A percentile compares a stretch with the other conserved stretches of the same genome.
These are phyloP conservation scores for Andricus grossulariae DNA, from an alignment of 1,140 invertebrate species.

Conservation along the genomic window DNA sequence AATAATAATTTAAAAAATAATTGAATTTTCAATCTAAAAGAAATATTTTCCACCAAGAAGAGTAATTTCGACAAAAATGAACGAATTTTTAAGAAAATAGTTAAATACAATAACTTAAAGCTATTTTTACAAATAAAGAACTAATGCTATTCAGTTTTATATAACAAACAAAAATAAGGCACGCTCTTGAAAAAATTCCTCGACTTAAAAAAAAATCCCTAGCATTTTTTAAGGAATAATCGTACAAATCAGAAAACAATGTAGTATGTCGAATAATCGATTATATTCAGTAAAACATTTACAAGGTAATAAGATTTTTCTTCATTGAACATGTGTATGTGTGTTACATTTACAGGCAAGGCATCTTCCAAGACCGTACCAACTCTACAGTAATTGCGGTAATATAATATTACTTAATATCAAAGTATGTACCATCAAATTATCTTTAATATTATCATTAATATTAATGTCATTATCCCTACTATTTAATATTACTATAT, in stretches of 20 bases:
- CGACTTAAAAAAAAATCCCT: no score
- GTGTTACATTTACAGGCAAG: slow-evolving; percentile 75
- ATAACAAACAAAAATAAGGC: no score
- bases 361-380: slow-evolving; percentile 75
- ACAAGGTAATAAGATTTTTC: slow-evolving; percentile 75
- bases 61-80: no score
- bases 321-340: slow-evolving; percentile 68
- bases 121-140: no score
- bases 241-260: not conserved
- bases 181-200: no score
- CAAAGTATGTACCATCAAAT: slow-evolving; percentile 75
- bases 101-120: no score
- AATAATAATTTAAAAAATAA: no score
- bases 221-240: not conserved
- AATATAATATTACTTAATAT: slow-evolving; percentile 71
- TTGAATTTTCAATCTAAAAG: no score
- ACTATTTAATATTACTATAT: slow-evolving; percentile 71
- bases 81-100: no score
- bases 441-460: slow-evolving; percentile 68
- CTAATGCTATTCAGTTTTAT: no score
- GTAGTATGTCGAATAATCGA: slow-evolving; percentile 71
- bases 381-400: slow-evolving; percentile 71
- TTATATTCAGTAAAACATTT: slow-evolving; percentile 77
- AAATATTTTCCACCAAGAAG: no score
- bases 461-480: slow-evolving; percentile 67